phyloP scores from a whole-genome alignment of 1,140 invertebrate genomes.

The Heliconius himera region DNA sequence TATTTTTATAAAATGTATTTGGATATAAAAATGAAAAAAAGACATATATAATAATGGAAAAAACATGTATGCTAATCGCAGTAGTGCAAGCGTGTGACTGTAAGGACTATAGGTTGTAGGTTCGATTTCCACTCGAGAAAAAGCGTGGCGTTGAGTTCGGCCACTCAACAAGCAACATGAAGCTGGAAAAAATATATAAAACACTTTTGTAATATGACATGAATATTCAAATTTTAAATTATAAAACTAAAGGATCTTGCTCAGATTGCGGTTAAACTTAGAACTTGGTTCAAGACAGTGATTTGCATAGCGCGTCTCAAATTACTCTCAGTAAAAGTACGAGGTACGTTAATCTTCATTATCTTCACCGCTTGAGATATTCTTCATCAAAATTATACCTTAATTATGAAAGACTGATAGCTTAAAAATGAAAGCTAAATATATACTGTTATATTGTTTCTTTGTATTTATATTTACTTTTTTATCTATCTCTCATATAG shows the following conservation, averaged over 20 bases:
- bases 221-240: background rate
- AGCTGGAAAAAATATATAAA: background rate
- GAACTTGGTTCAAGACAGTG: slow-evolving; percentile 2
- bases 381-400: background rate
- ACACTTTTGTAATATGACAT: background rate
- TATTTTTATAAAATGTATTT: no score
- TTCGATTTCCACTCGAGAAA: no score
- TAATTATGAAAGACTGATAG: background rate
- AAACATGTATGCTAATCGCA: no score
- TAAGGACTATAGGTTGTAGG: no score
- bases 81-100: no score
- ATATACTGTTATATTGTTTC: background rate
- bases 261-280: background rate
- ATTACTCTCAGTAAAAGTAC: slow-evolving; percentile 9
- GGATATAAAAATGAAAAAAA: no score
- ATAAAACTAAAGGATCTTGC: background rate
- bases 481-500: background rate
- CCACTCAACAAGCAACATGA: no score
- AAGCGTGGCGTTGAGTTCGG: no score
- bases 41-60: no score
- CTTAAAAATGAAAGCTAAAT: background rate
- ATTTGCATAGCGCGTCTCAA: slow-evolving; percentile 10
- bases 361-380: background rate
- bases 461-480: background rate
- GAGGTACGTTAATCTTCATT: slow-evolving; percentile 7